Evolutionary conservation across 1,140 invertebrate genomes (phyloP).

Genomic region (Pissodes strobi): DNA sequence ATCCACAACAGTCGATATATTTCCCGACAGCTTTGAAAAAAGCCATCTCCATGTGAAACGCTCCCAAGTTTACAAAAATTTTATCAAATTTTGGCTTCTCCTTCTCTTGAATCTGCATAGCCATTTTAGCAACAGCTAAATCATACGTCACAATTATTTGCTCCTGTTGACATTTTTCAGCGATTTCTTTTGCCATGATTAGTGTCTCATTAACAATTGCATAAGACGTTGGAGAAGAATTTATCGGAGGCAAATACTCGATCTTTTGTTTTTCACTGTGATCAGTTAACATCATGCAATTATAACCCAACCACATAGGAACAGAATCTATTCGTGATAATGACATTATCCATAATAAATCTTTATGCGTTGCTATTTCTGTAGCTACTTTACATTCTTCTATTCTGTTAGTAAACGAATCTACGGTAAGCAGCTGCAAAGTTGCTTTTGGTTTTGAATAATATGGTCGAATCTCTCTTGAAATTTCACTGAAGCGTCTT

Average conservation of each 20-base stretch:
- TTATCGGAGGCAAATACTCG: constrained; percentile 40
- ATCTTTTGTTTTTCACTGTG: constrained; percentile 47
- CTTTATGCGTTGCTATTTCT: constrained; percentile 45
- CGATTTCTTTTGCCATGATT: constrained; percentile 31
- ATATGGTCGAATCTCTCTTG: constrained; percentile 34
- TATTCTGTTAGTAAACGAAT: constrained; percentile 23
- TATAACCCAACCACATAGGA: constrained; percentile 52
- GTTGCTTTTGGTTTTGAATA: constrained; percentile 31
- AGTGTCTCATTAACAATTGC: constrained; percentile 38
- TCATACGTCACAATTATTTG: constrained; percentile 50
- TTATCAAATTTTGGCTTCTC: constrained; percentile 41
- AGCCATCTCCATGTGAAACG: constrained; percentile 55
- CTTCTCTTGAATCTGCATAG: constrained; percentile 52
- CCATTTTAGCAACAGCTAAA: constrained; percentile 54
- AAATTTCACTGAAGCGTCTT: constrained; percentile 38
- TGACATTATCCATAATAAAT: constrained; percentile 49
- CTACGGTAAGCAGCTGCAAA: constrained; percentile 17
- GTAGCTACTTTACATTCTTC: constrained; percentile 27
- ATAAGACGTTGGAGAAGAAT: constrained; percentile 36
- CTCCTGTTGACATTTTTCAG: constrained; percentile 32
- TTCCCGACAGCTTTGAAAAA: constrained; percentile 56
- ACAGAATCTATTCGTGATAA: constrained; percentile 43
- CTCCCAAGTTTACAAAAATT: constrained; percentile 46
- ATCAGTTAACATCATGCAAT: constrained; percentile 41
- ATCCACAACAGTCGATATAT: constrained; percentile 50